Conservation (phyloP, 2,888 invertebrate genomes). For the Cerceris rybyensis region DNA sequence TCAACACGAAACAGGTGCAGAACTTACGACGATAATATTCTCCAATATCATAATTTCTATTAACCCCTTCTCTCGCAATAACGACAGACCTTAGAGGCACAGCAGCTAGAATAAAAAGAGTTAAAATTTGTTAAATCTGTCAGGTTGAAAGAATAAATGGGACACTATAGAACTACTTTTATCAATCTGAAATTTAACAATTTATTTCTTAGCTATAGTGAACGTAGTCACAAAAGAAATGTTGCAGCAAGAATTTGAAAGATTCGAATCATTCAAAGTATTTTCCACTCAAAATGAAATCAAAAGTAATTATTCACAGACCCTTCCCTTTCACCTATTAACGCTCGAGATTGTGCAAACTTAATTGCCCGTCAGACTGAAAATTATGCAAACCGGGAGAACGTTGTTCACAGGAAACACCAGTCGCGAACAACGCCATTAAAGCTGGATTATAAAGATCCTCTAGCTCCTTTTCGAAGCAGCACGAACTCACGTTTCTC, state of each 20-base stretch:
- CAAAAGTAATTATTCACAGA: background rate
- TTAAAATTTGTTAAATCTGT: too few relatives aligned
- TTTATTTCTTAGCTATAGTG: too few relatives aligned
- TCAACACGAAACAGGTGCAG: background rate
- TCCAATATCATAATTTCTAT: too few relatives aligned
- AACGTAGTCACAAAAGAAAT: too few relatives aligned
- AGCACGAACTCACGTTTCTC: conserved; percentile 23
- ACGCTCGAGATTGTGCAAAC: conserved; percentile 30
- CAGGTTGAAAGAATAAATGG: too few relatives aligned
- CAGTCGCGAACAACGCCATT: conserved; percentile 15
- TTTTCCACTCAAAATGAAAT: background rate
- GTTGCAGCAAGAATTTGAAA: too few relatives aligned
- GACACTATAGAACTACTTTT: too few relatives aligned
- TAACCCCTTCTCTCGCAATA: too few relatives aligned
- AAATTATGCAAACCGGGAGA: conserved; percentile 12
- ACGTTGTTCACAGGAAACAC: conserved; percentile 18
- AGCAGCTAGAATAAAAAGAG: too few relatives aligned
- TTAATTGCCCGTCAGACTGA: conserved; percentile 43
- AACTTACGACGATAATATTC: background rate
- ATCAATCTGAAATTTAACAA: too few relatives aligned
- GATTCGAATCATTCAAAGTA: too few relatives aligned
- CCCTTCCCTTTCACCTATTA: conserved; percentile 27
- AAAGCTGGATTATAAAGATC: conserved; percentile 34
- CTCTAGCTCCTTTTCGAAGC: conserved; percentile 2
- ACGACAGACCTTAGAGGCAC: too few relatives aligned